These are phyloP conservation scores for Neoniphon sammara DNA, from an alignment of 2,797 vertebrate genomes.

Conservation along the genomic window DNA sequence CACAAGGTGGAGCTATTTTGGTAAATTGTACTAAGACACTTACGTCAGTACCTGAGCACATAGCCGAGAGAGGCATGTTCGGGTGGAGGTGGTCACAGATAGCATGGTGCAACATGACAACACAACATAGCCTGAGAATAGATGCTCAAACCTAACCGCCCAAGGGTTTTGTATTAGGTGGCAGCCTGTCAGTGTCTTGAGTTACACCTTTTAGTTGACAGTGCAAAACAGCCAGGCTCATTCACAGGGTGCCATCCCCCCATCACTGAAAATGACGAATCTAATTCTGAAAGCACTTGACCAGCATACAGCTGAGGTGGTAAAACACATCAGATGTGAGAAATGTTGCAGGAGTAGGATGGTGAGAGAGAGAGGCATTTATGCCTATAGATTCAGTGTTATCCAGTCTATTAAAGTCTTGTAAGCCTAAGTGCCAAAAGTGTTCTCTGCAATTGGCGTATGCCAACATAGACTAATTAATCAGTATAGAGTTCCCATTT, in stretches of 20 bases:
- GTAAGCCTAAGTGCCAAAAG: slow-evolving; percentile 17
- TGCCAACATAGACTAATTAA: slow-evolving; percentile 28
- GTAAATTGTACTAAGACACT: slow-evolving; percentile 30
- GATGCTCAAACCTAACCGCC: slow-evolving; percentile 62
- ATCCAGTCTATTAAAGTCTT: slow-evolving; percentile 38
- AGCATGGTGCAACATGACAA: slow-evolving; percentile 55
- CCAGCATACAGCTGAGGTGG: slow-evolving; percentile 25
- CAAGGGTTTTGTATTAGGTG: slow-evolving; percentile 57
- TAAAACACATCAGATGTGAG: slow-evolving; percentile 35
- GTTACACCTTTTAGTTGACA: slow-evolving; percentile 49
- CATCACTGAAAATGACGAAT: slow-evolving; percentile 53
- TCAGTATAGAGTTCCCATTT: slow-evolving; percentile 9
- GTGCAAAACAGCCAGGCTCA: slow-evolving; percentile 51
- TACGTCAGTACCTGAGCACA: slow-evolving; percentile 46
- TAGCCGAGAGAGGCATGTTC: slow-evolving; percentile 25
- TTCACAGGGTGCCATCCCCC: slow-evolving; percentile 49
- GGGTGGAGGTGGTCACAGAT: slow-evolving; percentile 36
- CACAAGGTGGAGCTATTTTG: slow-evolving; percentile 18
- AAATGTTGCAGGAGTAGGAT: slow-evolving; percentile 18
- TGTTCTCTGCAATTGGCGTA: slow-evolving; percentile 22
- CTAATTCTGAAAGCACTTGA: slow-evolving; percentile 52
- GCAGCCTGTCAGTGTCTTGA: slow-evolving; percentile 65
- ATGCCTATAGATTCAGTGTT: neutral
- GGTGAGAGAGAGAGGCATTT: slow-evolving; percentile 9
- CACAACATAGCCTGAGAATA: slow-evolving; percentile 42